These are phyloP conservation scores for Caerostris darwini DNA, from an alignment of 1,140 invertebrate genomes.

Conservation along the genomic window DNA sequence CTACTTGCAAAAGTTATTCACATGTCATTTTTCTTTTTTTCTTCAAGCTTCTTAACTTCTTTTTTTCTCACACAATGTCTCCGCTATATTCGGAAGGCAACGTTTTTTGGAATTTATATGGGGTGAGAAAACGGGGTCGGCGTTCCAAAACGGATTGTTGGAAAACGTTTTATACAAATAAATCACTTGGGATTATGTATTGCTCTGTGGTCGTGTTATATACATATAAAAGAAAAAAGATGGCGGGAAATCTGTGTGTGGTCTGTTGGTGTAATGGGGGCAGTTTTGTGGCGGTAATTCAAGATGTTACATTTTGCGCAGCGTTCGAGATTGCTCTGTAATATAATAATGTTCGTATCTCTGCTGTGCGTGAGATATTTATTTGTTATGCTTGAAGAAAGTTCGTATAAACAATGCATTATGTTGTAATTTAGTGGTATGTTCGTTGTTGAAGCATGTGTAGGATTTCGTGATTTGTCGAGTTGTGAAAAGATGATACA, in stretches of 20 bases:
- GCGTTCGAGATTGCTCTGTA: neutral
- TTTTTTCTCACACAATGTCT: slow-evolving; percentile 16
- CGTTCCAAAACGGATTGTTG: slow-evolving; percentile 10
- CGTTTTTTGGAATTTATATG: slow-evolving; percentile 19
- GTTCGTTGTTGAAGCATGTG: neutral
- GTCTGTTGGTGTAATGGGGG: neutral
- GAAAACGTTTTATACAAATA: slow-evolving; percentile 51
- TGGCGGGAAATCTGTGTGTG: neutral
- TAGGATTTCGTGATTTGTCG: neutral
- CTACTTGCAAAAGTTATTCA: slow-evolving; percentile 17
- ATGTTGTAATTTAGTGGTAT: neutral
- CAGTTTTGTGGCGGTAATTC: neutral
- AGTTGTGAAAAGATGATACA: neutral
- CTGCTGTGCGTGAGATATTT: neutral
- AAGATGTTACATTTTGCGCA: neutral
- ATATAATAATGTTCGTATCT: neutral
- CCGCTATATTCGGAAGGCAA: neutral
- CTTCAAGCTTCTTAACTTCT: neutral
- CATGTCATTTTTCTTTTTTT: neutral
- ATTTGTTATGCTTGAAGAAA: neutral
- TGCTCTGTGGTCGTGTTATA: neutral
- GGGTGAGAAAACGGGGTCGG: slow-evolving; percentile 16
- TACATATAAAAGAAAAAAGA: neutral
- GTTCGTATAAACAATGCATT: no score
- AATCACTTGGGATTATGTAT: slow-evolving; percentile 39